Percentiles rank a stretch among this genome's conserved stretches.
These are phyloP conservation scores for Nipponacmea schrenckii DNA, from an alignment of 2,888 invertebrate species.

Conservation along the genomic window DNA sequence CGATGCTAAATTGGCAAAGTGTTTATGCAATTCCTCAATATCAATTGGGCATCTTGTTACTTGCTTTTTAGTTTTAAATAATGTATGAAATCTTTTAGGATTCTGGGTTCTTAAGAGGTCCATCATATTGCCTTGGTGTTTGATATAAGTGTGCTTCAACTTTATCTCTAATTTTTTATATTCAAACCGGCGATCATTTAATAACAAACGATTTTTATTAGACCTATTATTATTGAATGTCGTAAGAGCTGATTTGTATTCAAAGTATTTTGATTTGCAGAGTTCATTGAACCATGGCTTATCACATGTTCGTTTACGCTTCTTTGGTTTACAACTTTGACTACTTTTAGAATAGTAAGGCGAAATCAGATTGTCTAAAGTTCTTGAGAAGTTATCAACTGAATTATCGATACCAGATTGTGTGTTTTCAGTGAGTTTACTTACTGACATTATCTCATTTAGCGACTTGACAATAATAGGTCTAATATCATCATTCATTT, in stretches of 20 bases:
- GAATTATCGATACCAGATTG: not conserved
- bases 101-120: not conserved
- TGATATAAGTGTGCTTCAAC: not conserved
- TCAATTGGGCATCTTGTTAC: not conserved
- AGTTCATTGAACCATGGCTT: not conserved
- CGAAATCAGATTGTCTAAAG: not conserved
- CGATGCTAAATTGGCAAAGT: not conserved
- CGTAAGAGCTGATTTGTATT: not conserved
- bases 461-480: not conserved
- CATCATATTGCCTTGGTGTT: conserved; percentile 1
- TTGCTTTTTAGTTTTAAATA: not conserved
- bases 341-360: not conserved
- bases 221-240: not conserved
- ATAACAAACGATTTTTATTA: not conserved
- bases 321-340: not conserved
- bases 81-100: not conserved
- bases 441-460: not conserved
- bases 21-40: not conserved
- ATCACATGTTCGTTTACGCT: not conserved
- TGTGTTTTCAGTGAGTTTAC: not conserved
- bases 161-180: not conserved
- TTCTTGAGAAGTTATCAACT: not conserved
- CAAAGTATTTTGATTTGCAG: not conserved
- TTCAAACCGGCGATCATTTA: not conserved
- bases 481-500: not conserved